Conservation (phyloP, 2,113 vertebrate species). For the Neodontobutis hainanensis region DNA sequence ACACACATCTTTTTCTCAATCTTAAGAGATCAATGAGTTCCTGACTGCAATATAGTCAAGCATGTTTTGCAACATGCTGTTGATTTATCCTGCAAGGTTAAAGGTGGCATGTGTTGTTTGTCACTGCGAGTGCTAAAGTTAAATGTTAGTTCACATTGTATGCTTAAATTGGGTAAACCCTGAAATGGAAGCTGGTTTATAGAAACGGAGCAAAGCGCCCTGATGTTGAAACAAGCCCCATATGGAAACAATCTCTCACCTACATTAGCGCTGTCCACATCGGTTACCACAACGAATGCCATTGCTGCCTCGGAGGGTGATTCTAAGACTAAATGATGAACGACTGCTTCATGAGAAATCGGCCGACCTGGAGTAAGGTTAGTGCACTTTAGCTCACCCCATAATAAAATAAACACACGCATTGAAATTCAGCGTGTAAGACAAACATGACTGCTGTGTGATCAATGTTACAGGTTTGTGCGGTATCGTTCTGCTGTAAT, state of each 20-base stretch:
- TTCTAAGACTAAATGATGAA: conserved; percentile 66
- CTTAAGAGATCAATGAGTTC: not conserved
- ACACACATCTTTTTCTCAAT: too few species aligned
- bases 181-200: conserved; percentile 49
- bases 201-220: conserved; percentile 32
- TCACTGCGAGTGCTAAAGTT: conserved; percentile 45
- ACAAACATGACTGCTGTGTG: conserved; percentile 51
- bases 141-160: conserved; percentile 35
- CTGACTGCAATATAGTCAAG: not conserved
- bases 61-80: conserved; percentile 11
- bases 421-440: conserved; percentile 41
- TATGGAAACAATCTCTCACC: conserved; percentile 76
- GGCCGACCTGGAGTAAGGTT: conserved; percentile 46
- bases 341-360: conserved; percentile 60
- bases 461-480: conserved; percentile 54
- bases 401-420: conserved; percentile 59
- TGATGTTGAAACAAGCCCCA: conserved; percentile 52
- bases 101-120: conserved; percentile 58
- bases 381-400: conserved; percentile 48
- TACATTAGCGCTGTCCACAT: conserved; percentile 66
- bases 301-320: conserved; percentile 59
- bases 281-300: conserved; percentile 66
- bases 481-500: conserved; percentile 51
- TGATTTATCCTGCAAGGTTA: conserved; percentile 48
- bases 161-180: conserved; percentile 29